These are phyloP conservation scores for Laterallus jamaicensis DNA, from an alignment of 2,113 vertebrate genomes.

Conservation along the genomic window DNA sequence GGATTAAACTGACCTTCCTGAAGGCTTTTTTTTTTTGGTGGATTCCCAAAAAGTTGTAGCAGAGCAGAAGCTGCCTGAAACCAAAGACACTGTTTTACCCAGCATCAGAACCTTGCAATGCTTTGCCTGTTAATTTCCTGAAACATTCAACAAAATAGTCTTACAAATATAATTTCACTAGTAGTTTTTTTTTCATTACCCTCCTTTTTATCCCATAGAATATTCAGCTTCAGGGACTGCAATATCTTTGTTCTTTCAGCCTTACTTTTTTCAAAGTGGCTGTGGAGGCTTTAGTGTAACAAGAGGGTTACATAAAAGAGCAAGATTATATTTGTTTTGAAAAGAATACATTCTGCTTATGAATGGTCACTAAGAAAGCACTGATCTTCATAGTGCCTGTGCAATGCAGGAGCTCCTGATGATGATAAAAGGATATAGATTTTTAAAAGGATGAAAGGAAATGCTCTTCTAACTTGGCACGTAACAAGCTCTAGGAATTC, in stretches of 20 bases:
- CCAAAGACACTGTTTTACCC: not conserved
- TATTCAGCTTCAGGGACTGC: not conserved
- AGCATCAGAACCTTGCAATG: not conserved
- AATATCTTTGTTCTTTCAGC: not conserved
- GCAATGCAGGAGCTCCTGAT: not conserved
- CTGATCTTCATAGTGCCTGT: not conserved
- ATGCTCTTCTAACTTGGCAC: not conserved
- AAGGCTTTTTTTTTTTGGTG: not conserved
- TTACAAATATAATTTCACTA: not conserved
- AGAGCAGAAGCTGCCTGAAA: not conserved
- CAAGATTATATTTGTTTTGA: constrained; percentile 22
- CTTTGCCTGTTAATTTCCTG: not conserved
- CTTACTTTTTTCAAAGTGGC: not conserved
- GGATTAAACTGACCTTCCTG: not conserved
- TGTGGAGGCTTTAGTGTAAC: not conserved
- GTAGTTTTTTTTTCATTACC: not conserved
- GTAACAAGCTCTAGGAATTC: constrained; percentile 19
- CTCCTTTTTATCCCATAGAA: not conserved
- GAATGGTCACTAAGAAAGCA: not conserved
- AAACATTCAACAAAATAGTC: not conserved
- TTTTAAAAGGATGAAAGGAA: constrained; percentile 9
- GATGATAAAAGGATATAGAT: constrained; percentile 4
- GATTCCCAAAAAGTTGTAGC: not conserved
- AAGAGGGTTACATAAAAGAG: not conserved
- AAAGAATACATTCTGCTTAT: not conserved